Base-by-base conservation (phyloP, 1,140 invertebrate genomes). In the Rhizoglyphus robini region DNA sequence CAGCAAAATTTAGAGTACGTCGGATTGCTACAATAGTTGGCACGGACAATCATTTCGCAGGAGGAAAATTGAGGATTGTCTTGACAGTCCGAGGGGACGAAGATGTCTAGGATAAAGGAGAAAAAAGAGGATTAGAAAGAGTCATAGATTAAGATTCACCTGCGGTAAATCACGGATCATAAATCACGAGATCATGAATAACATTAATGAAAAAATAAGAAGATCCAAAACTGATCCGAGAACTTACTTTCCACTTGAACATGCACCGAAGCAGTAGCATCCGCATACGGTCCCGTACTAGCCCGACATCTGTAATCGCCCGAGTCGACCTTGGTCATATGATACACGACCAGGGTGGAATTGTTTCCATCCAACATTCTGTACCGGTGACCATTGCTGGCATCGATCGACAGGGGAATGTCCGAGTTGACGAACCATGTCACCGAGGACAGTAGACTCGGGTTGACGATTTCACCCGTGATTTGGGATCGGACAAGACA, bases 1-100 rank as follows among this genome's bases (percentile, higher is more conserved):
- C 92, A 96, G 74, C 92, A 96, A 82, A 92, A 95, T 74, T 82
- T 82, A n/a, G 85, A 86, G 74, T 95, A 96, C 75, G 90, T 91
- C 68, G 83, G 79, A 74, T 95, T 90, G 8, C 79, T 79, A 74
- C 92, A 96, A 73, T 87, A 90, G 30, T 82, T 81, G 15, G 82
- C 88, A 70, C 81, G 77, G 0, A 94, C 88, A 65, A 96, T 92
- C 32, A 94, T 78, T 18, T 81, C 76, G 75, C 92, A 96, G 72
- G 91, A 89, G 41, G 88, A 88, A 73, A 90, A 90, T 78, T 83
- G 88, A n/a, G 82, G 81, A 74, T 88, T 90, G 75, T 95, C 90
- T 30, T 83, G 83, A 71, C 90, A 94, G 66, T 83, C 83, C 4
- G 85, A 80, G 70, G 86, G 83, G 27, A 91, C 81, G 69, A 83